Conservation (phyloP, 2,888 invertebrate genomes). For the Dicroscelio sp. region DNA sequence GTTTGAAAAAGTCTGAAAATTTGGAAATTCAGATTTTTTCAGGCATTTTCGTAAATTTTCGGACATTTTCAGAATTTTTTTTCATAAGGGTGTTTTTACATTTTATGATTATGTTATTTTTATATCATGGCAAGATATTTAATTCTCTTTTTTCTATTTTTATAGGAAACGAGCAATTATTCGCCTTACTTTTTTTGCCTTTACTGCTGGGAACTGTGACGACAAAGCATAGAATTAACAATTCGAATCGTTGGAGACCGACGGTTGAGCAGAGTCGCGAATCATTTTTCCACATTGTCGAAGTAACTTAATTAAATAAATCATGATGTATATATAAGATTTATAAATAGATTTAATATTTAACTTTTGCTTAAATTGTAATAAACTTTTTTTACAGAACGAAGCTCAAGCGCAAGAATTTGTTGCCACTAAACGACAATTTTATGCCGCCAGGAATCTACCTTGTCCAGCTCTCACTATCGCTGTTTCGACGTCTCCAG, state of each 20-base stretch:
- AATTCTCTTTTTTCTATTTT: no score
- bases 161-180: conserved; percentile 9
- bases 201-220: neutral
- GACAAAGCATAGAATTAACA: neutral
- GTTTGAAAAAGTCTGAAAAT: no score
- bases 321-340: no score
- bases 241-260: conserved; percentile 13
- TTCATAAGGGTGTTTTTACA: no score
- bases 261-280: neutral
- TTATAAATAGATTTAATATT: no score
- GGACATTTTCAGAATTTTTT: no score
- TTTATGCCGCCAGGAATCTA: neutral
- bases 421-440: neutral
- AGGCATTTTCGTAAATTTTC: no score
- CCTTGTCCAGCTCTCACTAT: neutral
- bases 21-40: no score
- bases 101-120: no score
- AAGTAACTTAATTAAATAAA: no score
- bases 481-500: neutral
- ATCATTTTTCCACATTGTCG: neutral
- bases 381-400: neutral
- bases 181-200: conserved; percentile 17
- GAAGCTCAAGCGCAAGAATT: neutral
- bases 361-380: neutral
- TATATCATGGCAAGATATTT: no score